These are phyloP conservation scores for Scopus umbretta DNA, from an alignment of 2,113 vertebrate species.

Conservation along the genomic window DNA sequence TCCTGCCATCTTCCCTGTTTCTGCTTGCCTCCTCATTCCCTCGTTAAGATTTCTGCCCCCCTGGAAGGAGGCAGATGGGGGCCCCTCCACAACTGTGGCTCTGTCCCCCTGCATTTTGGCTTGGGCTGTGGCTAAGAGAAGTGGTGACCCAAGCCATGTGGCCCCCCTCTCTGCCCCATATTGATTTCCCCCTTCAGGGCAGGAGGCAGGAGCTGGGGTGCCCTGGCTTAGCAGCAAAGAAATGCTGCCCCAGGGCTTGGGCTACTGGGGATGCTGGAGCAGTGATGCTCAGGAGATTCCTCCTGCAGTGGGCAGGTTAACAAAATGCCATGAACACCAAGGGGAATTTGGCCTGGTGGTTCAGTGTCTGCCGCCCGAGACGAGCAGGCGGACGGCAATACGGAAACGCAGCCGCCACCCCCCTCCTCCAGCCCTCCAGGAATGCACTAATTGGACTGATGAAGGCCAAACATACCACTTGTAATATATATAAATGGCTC, in stretches of 20 bases:
- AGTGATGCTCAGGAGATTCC: background rate
- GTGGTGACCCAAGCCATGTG: background rate
- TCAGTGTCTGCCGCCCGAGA: background rate
- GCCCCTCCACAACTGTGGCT: background rate
- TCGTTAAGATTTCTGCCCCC: background rate
- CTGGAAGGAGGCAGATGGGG: background rate
- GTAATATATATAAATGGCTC: slow-evolving; percentile 66
- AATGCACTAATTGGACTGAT: slow-evolving; percentile 68
- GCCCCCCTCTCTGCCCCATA: background rate
- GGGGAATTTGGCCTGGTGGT: background rate
- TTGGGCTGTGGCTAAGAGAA: background rate
- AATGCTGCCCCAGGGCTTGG: background rate
- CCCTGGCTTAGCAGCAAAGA: background rate
- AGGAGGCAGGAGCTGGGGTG: background rate
- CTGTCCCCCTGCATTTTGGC: background rate
- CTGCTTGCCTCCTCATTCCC: background rate
- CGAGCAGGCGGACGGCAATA: background rate
- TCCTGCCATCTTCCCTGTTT: background rate
- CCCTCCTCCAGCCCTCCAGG: slow-evolving; percentile 11
- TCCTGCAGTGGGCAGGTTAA: background rate
- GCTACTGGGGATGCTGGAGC: background rate
- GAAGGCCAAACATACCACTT: slow-evolving; percentile 51
- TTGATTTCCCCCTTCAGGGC: accelerated
- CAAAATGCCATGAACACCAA: accelerated
- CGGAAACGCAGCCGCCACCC: background rate